Evolutionary conservation across 2,888 invertebrate species (phyloP).

Genomic region (Apodemia hepburni): DNA sequence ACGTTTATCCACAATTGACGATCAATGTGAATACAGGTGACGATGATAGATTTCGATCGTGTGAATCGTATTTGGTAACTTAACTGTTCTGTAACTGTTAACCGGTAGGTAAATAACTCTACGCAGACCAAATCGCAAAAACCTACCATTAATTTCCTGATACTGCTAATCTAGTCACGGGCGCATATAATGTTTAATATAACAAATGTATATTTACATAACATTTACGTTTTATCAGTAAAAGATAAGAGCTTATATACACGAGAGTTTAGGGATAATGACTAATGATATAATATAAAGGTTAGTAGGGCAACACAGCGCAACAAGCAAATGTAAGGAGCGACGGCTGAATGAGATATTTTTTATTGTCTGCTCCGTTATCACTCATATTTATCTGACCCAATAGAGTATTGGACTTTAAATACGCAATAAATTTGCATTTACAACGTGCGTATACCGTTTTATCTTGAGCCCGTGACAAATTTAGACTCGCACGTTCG

Average conservation of each 20-base stretch:
- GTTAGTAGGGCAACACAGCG: constrained; percentile 19
- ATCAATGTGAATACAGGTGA: too few species aligned
- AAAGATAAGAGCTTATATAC: background rate
- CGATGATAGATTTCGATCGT: too few species aligned
- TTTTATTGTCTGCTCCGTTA: constrained; percentile 7
- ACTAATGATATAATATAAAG: constrained; percentile 13
- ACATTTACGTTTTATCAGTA: constrained; percentile 1
- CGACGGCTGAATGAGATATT: constrained; percentile 16
- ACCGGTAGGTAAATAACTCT: too few species aligned
- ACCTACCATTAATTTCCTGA: background rate
- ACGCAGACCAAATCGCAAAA: background rate
- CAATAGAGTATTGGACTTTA: constrained; percentile 7
- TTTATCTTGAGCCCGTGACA: constrained; percentile 23
- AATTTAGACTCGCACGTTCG: constrained; percentile 22
- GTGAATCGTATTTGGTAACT: too few species aligned
- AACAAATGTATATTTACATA: constrained; percentile 10
- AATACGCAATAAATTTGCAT: constrained; percentile 13
- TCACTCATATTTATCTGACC: constrained; percentile 15
- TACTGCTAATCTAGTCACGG: background rate
- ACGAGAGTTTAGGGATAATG: constrained; percentile 8
- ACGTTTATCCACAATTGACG: too few species aligned
- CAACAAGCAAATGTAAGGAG: background rate
- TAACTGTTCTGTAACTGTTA: too few species aligned
- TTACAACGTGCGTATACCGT: constrained; percentile 17
- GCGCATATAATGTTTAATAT: background rate